Evolutionary conservation across 1,140 invertebrate genomes (phyloP).

Genomic region (Limonius californicus): DNA sequence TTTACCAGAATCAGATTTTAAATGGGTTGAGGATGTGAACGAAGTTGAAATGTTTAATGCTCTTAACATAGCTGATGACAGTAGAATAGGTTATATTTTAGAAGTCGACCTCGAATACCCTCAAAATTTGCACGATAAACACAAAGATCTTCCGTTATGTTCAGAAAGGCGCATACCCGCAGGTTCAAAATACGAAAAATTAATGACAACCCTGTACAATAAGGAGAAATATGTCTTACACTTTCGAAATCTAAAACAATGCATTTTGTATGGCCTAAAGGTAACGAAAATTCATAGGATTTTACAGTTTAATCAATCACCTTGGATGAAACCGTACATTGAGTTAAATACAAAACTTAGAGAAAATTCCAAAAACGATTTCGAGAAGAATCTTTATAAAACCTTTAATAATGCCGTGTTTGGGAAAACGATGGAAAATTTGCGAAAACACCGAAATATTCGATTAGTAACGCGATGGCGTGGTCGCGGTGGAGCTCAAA

Average conservation of each 20-base stretch:
- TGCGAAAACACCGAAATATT: constrained; percentile 28
- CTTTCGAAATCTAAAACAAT: constrained; percentile 51
- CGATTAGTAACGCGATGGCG: constrained; percentile 35
- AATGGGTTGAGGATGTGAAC: constrained; percentile 32
- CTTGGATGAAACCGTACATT: constrained; percentile 49
- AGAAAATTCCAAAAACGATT: constrained; percentile 44
- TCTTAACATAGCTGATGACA: constrained; percentile 25
- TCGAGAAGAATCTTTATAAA: constrained; percentile 54
- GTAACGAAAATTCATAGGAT: constrained; percentile 51
- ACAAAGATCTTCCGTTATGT: constrained; percentile 46
- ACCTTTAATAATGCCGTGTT: constrained; percentile 36
- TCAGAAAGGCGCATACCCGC: constrained; percentile 33
- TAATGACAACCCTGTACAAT: not conserved
- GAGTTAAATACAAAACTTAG: constrained; percentile 43
- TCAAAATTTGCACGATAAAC: constrained; percentile 35
- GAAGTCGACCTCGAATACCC: constrained; percentile 29
- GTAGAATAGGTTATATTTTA: constrained; percentile 42
- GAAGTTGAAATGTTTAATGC: constrained; percentile 30
- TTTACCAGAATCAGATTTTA: constrained; percentile 37
- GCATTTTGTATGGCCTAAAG: constrained; percentile 47
- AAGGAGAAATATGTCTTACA: constrained; percentile 48
- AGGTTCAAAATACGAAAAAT: not conserved
- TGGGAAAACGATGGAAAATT: constrained; percentile 30
- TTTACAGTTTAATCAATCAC: constrained; percentile 51
- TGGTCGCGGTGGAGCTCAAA: constrained; percentile 24